phyloP scores from a whole-genome alignment of 1,140 invertebrate species.

The Pseudomyrmex dendroicus region DNA sequence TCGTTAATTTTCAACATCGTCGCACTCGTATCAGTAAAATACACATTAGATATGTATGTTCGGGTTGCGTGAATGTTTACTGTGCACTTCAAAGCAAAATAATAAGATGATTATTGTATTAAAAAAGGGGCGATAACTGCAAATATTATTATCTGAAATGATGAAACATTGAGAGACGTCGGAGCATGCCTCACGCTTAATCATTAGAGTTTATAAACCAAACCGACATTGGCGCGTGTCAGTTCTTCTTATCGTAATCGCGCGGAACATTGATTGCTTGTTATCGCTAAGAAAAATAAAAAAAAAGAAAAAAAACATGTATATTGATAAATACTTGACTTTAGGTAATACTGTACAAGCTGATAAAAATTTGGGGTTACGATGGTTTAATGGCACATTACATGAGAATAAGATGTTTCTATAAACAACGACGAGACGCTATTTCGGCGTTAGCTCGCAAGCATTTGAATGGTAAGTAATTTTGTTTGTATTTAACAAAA shows the following conservation, averaged over 20 bases:
- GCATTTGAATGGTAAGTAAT: conserved; percentile 86
- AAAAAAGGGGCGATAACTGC: conserved; percentile 33
- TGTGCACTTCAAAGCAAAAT: conserved; percentile 26
- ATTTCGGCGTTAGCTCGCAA: conserved; percentile 87
- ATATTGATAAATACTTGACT: conserved; percentile 64
- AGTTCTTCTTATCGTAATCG: conserved; percentile 50
- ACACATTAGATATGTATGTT: neutral
- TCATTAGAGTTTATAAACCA: conserved; percentile 15
- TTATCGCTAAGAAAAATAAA: conserved; percentile 14
- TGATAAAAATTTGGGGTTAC: conserved; percentile 88
- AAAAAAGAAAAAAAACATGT: neutral
- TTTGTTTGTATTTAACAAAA: neutral
- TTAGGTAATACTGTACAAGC: conserved; percentile 88
- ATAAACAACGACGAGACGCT: conserved; percentile 87
- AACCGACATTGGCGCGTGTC: conserved; percentile 75
- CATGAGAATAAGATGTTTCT: conserved; percentile 87
- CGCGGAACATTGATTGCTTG: conserved; percentile 31
- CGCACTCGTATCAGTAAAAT: neutral
- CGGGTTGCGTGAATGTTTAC: neutral
- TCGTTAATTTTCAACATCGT: too few species aligned
- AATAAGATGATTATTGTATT: neutral
- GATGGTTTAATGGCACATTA: conserved; percentile 88
- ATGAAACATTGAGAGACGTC: conserved; percentile 41
- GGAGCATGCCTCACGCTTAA: conserved; percentile 25
- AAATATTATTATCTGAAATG: conserved; percentile 59